Base-by-base conservation (phyloP, 2,797 vertebrate genomes). In the Rhinogobio ventralis region DNA sequence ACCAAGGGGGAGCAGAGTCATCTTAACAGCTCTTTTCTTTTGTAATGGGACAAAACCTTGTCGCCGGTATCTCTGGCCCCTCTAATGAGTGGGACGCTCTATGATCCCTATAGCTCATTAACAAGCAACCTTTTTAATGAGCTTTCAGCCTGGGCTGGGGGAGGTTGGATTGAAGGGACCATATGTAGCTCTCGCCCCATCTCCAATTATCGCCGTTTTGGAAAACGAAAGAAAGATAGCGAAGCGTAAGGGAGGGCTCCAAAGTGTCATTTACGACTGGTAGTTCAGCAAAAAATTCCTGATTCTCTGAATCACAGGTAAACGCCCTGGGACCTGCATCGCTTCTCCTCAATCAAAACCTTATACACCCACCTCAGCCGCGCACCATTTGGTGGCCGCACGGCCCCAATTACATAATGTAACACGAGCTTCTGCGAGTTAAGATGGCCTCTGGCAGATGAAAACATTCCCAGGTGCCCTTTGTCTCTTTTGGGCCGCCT, bases 91-190 rank as follows among this genome's bases (percentile, higher is more conserved):
- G 93, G 90, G 89, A 92, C 90, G 91, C 93, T 94, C 91, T 93
- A 89, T 93, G 94, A 95, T 95, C 93, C 92, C 93, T 93, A 92
- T 95, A 95, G 94, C 93, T 95, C 94, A 95, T 95, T 95, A 96
- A 95, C 95, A 94, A 94, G 90, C 93, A 93, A 94, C 93, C 91
- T 93, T 93, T 92, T 94, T 96, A 96, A 96, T 95, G 94, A 95
- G 94, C 92, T 94, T 95, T 95, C 94, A 91, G 93, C 90, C 90
- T 91, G 93, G 94, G 94, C 92, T 90, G 91, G 91, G 92, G 92
- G 88, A 89, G 90, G 91, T 91, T 90, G 90, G 88, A 87, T 90
- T 88, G 86, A 85, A 89, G 88, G 82, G 83, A 95, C 92, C 95
- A 95, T 94, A 95, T 95, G 94, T 92, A 95, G 93, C 90, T 89